Evolutionary conservation across 2,113 vertebrate species (phyloP), one percentile per base, ranked within the genome.

Genomic region (Syngnathus scovelli): DNA sequence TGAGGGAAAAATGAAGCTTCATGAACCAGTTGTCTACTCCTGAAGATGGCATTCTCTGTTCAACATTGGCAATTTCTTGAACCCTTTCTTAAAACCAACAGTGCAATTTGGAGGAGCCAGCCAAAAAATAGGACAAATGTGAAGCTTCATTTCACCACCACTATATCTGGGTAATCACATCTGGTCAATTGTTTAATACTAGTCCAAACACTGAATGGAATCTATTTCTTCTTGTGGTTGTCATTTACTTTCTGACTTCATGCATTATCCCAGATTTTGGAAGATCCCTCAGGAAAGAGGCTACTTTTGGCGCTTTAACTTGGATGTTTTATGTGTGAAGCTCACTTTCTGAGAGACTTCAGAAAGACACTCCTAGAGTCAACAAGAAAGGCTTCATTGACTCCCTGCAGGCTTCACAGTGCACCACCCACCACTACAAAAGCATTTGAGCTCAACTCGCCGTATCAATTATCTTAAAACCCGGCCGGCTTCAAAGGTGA

Each of bases 301-400:
- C 27, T 48, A 19, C 37, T 60, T 68, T 39, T 66, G 39, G 67
- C 43, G 37, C 66, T 61, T 59, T 39, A 72, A 43, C 39, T 74
- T 68, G 7, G 21, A 49, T n/a, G 56, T 61, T 68, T 75, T 62
- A 74, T 66, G 56, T 66, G 56, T 66, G 72, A 75, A 62, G 61
- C 51, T 13, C 3, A 27, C 41, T 61, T 49, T 78, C 58, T 69
- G 71, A 79, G 66, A 51, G 68, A 68, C 52, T 72, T 75, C 51
- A 72, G 62, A 60, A 68, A 68, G 61, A 61, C 44, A 61, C 61
- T 70, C 39, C 10, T 44, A 16, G 33, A 71, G 61, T 71, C 61
- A 61, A 21, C 7, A 4, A 67, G 52, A 74, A 54, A 70, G 38
- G 37, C 51, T 63, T 67, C 19, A n/a, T 44, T 67, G 37, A n/a